These are phyloP conservation scores for Chroicocephalus ridibundus DNA, from an alignment of 2,113 vertebrate genomes.

Conservation along the genomic window DNA sequence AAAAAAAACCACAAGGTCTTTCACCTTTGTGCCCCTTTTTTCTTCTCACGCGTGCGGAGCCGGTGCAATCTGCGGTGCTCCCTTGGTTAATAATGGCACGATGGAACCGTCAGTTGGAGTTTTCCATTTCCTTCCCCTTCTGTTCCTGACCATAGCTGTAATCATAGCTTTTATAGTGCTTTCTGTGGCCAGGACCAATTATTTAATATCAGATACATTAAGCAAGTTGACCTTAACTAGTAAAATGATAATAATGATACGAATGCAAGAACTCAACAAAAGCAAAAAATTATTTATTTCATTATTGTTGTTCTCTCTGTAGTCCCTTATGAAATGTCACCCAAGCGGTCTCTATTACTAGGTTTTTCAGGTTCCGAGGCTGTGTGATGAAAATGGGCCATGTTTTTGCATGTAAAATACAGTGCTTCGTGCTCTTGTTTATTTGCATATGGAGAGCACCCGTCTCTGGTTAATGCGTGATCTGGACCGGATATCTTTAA, in stretches of 20 bases:
- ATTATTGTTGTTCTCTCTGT: background rate
- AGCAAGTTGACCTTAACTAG: background rate
- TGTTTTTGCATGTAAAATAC: background rate
- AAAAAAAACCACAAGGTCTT: background rate
- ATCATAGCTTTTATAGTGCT: background rate
- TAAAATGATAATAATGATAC: background rate
- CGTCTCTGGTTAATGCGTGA: background rate
- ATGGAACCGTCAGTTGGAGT: background rate
- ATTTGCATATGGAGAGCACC: background rate
- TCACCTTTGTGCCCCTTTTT: background rate
- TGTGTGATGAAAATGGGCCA: background rate
- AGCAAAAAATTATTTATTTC: background rate
- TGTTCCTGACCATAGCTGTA: background rate
- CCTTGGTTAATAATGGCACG: background rate
- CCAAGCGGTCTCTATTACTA: background rate
- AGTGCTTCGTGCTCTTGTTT: background rate
- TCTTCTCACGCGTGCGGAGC: background rate
- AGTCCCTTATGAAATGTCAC: background rate
- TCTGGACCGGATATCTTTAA: background rate
- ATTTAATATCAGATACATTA: background rate
- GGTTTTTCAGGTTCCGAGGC: background rate
- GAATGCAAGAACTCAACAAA: background rate
- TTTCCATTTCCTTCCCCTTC: background rate
- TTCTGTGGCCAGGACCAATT: background rate
- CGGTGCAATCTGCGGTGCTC: background rate